Evolutionary conservation across 2,888 invertebrate genomes (phyloP).

Genomic region (Eumerus sabulonum): DNA sequence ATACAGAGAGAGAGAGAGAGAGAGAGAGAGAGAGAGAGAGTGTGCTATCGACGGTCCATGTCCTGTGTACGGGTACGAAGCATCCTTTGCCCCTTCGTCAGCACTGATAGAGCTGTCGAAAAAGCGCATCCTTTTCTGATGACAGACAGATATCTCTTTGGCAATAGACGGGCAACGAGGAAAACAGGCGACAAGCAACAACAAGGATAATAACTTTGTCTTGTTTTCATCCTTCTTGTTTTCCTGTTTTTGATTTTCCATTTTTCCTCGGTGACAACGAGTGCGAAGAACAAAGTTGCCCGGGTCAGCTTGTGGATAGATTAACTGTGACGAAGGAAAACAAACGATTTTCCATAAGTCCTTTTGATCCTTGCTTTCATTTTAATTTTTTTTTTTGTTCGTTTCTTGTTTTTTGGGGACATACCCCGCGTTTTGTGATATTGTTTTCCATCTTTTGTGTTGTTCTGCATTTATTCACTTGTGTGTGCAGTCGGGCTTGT

Average conservation of each 20-base stretch:
- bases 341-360: background rate
- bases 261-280: no score
- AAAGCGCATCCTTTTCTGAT: constrained; percentile 68
- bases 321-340: constrained; percentile 35
- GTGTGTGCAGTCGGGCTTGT: constrained; percentile 14
- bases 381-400: no score
- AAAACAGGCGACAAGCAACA: constrained; percentile 44
- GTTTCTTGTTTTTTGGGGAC: constrained; percentile 13
- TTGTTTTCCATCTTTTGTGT: constrained; percentile 51
- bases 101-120: background rate
- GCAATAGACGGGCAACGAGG: background rate
- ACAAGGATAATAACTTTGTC: no score
- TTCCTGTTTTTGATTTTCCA: constrained; percentile 22
- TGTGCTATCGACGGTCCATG: constrained; percentile 7
- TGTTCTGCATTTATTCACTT: constrained; percentile 10
- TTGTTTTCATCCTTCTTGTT: background rate
- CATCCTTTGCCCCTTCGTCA: no score
- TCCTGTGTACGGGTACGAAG: no score
- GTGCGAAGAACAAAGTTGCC: background rate
- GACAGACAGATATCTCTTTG: constrained; percentile 46
- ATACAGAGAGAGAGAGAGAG: constrained; percentile 10
- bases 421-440: constrained; percentile 47
- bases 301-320: constrained; percentile 26
- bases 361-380: constrained; percentile 17
- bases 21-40: constrained; percentile 47